Percentiles rank a stretch among this genome's conserved stretches.
Conservation (phyloP, 2,113 vertebrate species). For the Atlantisia rogersi region DNA sequence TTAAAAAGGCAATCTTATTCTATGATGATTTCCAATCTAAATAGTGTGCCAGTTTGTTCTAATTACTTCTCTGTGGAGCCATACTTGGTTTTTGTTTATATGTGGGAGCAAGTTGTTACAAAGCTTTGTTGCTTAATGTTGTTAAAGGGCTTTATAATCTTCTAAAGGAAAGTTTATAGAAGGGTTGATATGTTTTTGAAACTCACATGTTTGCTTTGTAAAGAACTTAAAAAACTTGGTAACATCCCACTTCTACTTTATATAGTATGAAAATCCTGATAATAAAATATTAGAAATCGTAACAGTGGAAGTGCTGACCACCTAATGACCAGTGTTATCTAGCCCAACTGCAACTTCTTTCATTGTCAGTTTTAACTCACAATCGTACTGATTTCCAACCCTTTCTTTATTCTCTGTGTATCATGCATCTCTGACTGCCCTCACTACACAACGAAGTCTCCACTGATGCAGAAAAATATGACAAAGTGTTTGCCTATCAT, state of each 20-base stretch:
- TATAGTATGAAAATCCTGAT: neutral
- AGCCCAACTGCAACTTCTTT: neutral
- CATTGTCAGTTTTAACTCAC: neutral
- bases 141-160: neutral
- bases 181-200: neutral
- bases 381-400: neutral
- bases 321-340: neutral
- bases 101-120: neutral
- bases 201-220: neutral
- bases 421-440: neutral
- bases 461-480: neutral
- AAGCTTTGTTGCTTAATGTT: neutral
- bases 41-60: neutral
- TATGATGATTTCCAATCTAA: conserved; percentile 9
- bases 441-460: neutral
- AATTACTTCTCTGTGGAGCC: conserved; percentile 25
- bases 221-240: neutral
- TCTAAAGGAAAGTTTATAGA: neutral
- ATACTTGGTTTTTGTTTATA: neutral
- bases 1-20: neutral
- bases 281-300: neutral
- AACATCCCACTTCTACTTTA: neutral
- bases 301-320: neutral
- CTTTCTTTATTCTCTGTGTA: neutral
- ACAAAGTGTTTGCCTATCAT: neutral